A percentile compares a stretch with the other conserved stretches of the same genome.
phyloP scores from a whole-genome alignment of 2,888 invertebrate genomes.

The Drosophila flavopinicola region DNA sequence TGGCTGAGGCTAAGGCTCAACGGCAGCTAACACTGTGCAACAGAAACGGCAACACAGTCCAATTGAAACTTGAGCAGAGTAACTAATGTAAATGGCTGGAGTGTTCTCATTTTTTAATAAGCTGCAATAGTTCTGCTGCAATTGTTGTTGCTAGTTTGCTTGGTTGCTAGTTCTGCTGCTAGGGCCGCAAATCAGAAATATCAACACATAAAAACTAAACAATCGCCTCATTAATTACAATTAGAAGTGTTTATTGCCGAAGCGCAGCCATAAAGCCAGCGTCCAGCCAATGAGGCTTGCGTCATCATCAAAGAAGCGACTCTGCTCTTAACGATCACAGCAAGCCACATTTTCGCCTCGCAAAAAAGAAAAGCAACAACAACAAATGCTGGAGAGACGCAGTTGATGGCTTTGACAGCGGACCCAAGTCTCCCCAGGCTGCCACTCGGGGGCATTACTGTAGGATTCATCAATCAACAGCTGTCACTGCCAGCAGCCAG shows the following conservation, averaged over 20 bases:
- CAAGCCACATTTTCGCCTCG: conserved; percentile 48
- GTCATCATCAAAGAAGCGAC: conserved; percentile 70
- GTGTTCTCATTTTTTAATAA: conserved; percentile 13
- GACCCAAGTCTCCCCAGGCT: conserved; percentile 44
- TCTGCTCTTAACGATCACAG: conserved; percentile 68
- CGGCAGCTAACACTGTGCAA: conserved; percentile 2
- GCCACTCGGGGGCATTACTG: conserved; percentile 61
- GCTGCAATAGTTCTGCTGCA: conserved; percentile 62
- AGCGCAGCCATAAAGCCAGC: conserved; percentile 68
- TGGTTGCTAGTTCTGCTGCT: conserved; percentile 21
- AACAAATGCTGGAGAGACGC: conserved; percentile 9
- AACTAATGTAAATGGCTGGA: too few relatives aligned
- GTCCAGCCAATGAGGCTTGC: conserved; percentile 52
- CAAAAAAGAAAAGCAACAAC: conserved; percentile 1
- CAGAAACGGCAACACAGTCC: conserved; percentile 13
- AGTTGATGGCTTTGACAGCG: conserved; percentile 58
- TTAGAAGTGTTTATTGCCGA: conserved; percentile 79
- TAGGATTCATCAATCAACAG: conserved; percentile 78
- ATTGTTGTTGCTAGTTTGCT: conserved; percentile 19
- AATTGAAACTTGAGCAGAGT: conserved; percentile 8
- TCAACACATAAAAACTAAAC: conserved; percentile 75
- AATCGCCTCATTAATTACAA: conserved; percentile 80
- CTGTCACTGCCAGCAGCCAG: conserved; percentile 65
- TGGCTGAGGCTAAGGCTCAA: background rate
- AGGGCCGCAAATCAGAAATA: conserved; percentile 65